Base-by-base conservation (phyloP, 2,797 vertebrate genomes). In the Amblyraja radiata region DNA sequence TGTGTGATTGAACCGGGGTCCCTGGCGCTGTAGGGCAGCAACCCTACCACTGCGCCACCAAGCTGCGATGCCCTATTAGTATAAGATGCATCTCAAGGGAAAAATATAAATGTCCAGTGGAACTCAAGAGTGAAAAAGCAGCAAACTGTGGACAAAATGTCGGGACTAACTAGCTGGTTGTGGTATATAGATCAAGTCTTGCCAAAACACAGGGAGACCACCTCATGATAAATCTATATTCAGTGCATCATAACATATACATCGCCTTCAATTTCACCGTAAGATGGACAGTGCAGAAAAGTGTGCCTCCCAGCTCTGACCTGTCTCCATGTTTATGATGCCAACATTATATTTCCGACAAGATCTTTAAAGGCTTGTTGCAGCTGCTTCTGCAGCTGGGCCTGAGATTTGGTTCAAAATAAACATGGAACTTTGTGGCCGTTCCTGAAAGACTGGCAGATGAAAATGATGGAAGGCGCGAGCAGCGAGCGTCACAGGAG, bases 401-500 rank as follows among this genome's bases (percentile, higher is more conserved):
- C 71, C 23, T 58, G 71, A 92, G 54, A 76, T 54, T 76, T 92
- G 93, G 86, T 93, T 88, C 95, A 94, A 94, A 95, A 95, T 95
- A 94, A 95, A 95, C 95, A 96, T 96, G 97, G 95, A 97, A 97
- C 97, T 97, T 97, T 96, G 96, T 0, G 96, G 96, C 98, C 98
- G 97, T 98, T 98, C 98, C 98, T 98, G 98, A 97, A 54, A 97
- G 95, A 95, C 95, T 93, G 96, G 93, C 93, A 93, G 94, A 95
- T 94, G 94, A 95, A 95, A 94, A 94, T 95, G 92, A 96, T 95
- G 96, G 96, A 97, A 97, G 96, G 94, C 96, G 94, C 95, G 95
- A 96, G 96, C 95, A 8, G 95, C 96, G 95, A 97, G 97, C 98
- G 97, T 97, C 97, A 96, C 98, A 99, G 98, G 97, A 95, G 97